phyloP scores from a whole-genome alignment of 2,113 vertebrate species.

The Ophthalmolycus amberensis region DNA sequence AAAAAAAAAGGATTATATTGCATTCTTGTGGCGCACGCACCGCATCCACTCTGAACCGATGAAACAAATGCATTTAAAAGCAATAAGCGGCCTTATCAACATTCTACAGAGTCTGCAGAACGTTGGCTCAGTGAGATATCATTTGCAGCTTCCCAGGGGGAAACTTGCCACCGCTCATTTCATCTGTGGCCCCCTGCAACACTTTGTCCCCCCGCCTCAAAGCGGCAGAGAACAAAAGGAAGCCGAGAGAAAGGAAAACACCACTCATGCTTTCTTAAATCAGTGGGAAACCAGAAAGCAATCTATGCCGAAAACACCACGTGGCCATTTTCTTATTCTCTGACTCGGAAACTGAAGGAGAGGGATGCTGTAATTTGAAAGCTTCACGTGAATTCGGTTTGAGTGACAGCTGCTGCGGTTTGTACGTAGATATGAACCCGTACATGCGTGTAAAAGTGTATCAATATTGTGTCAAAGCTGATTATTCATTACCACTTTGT shows the following conservation, averaged over 20 bases:
- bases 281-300: conserved; percentile 53
- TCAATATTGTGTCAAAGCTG: conserved; percentile 28
- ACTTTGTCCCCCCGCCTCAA: conserved; percentile 41
- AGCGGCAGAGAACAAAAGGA: conserved; percentile 54
- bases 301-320: conserved; percentile 57
- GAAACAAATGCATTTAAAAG: conserved; percentile 55
- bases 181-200: conserved; percentile 54
- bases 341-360: conserved; percentile 30
- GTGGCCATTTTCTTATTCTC: conserved; percentile 51
- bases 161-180: conserved; percentile 58
- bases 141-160: conserved; percentile 63
- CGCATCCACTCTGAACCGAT: conserved; percentile 25
- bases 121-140: conserved; percentile 56
- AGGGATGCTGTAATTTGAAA: conserved; percentile 1
- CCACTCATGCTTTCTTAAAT: conserved; percentile 67
- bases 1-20: not conserved
- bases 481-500: conserved; percentile 13
- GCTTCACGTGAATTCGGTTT: conserved; percentile 7
- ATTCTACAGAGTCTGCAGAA: conserved; percentile 44
- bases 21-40: not conserved
- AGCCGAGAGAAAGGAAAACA: conserved; percentile 44
- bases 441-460: not conserved
- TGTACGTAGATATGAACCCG: not conserved
- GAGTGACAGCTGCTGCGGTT: conserved; percentile 11
- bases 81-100: conserved; percentile 58